A percentile compares a stretch with the other conserved stretches of the same genome.
These are phyloP conservation scores for Drosophila sordidula DNA, from an alignment of 2,888 invertebrate species.

Conservation along the genomic window DNA sequence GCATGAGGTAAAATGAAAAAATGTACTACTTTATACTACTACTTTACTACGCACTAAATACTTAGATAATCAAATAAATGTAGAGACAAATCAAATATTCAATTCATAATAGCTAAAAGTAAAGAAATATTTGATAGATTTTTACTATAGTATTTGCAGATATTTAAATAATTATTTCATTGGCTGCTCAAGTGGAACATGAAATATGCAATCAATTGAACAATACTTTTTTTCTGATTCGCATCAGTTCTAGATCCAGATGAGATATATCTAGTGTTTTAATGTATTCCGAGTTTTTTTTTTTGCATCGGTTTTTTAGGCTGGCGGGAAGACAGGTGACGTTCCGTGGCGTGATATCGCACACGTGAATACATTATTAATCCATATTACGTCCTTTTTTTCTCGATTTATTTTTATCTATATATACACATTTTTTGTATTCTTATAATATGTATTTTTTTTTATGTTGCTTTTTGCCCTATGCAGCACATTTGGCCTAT, in stretches of 20 bases:
- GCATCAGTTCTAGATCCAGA: too few species aligned
- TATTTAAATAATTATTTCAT: not conserved
- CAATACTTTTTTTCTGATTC: too few species aligned
- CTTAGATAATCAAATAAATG: too few species aligned
- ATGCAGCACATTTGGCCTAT: constrained; percentile 33
- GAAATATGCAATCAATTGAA: too few species aligned
- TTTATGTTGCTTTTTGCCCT: not conserved
- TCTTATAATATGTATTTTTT: not conserved
- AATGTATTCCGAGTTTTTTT: constrained; percentile 1
- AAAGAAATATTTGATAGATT: not conserved
- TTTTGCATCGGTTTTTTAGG: not conserved
- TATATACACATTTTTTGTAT: not conserved
- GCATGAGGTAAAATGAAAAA: too few species aligned
- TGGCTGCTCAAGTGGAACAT: too few species aligned
- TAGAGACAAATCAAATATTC: too few species aligned
- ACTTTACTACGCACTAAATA: too few species aligned
- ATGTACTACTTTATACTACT: too few species aligned
- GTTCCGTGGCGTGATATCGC: constrained; percentile 11
- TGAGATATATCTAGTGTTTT: too few species aligned
- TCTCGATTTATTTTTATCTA: not conserved
- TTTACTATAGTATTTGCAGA: too few species aligned
- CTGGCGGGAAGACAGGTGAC: not conserved
- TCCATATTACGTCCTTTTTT: constrained; percentile 6
- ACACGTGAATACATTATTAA: constrained; percentile 30
- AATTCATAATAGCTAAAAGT: not conserved